Evolutionary conservation across 1,140 invertebrate genomes (phyloP).

Genomic region (Drosophila orosa): DNA sequence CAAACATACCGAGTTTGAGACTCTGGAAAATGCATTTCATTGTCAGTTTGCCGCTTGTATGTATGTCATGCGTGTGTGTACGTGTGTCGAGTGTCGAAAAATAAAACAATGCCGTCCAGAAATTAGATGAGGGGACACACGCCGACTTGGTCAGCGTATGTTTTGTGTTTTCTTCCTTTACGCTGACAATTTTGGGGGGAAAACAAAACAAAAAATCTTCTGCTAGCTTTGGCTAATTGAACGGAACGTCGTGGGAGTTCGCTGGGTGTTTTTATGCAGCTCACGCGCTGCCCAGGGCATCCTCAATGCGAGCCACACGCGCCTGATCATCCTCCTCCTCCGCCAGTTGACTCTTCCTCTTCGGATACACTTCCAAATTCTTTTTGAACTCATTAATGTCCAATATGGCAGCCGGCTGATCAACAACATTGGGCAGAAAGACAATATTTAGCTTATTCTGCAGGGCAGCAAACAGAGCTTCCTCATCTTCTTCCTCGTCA

Average conservation of each 20-base stretch:
- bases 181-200: neutral
- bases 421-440: constrained; percentile 63
- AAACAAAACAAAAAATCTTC: constrained; percentile 11
- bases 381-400: constrained; percentile 80
- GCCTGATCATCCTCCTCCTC: constrained; percentile 18
- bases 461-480: constrained; percentile 62
- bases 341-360: constrained; percentile 18
- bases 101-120: neutral
- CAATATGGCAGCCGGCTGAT: constrained; percentile 60
- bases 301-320: constrained; percentile 37
- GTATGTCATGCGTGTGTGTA: neutral
- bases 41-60: neutral
- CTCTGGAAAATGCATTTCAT: constrained; percentile 36
- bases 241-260: constrained; percentile 6
- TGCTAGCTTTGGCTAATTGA: constrained; percentile 34
- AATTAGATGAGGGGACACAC: neutral
- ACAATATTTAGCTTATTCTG: constrained; percentile 66
- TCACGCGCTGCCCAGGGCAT: constrained; percentile 45
- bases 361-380: constrained; percentile 78
- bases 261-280: neutral
- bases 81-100: neutral
- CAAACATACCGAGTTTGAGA: constrained; percentile 1
- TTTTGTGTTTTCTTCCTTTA: neutral
- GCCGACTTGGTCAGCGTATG: constrained; percentile 23
- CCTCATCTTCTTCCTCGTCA: constrained; percentile 21